Base-by-base conservation (phyloP, 2,797 vertebrate species). In the Rhinoraja longicauda region DNA sequence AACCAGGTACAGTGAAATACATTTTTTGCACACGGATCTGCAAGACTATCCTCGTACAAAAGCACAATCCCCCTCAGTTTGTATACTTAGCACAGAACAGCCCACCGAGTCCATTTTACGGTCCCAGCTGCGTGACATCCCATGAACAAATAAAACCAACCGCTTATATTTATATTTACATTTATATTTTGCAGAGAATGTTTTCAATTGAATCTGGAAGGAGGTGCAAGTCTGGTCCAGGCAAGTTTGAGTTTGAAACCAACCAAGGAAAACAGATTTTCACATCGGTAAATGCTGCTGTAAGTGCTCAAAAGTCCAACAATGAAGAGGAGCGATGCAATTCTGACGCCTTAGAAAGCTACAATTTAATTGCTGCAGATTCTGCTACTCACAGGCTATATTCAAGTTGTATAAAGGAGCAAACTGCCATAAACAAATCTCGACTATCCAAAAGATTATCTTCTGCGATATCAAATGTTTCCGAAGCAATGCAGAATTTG, bases 201-300 rank as follows among this genome's bases (percentile, higher is more conserved):
- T 92, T 92, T 75, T 92, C 90, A 75, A 45, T 92, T 73, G 90
- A 92, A 92, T 92, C 90, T 75, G 90, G 90, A 75, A 92, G 90
- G 72, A 92, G 90, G 9, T 92, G 67, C 26, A 92, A 92, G 92
- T 92, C 90, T 92, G 90, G 90, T 53, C 90, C 90, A n/a, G 90
- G 90, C 70, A 92, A 57, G 70, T 92, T 92, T 92, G 90, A 92
- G 45, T 92, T 92, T 13, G 90, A 92, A 92, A 92, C 90, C 4
- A 92, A 73, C 1, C 90, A 92, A 13, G 90, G 90, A 9, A 75
- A 92, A 75, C 90, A 92, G 36, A 92, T 92, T 72, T 53, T 92
- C 17, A 26, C 26, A 13, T 92, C 90, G 17, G 90, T 92, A n/a
- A 92, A 92, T 75, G 70, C 90, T n/a, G 70, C 90, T 53, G 90